Conservation (phyloP, 1,140 invertebrate genomes). For the Pseudoatta argentina region DNA sequence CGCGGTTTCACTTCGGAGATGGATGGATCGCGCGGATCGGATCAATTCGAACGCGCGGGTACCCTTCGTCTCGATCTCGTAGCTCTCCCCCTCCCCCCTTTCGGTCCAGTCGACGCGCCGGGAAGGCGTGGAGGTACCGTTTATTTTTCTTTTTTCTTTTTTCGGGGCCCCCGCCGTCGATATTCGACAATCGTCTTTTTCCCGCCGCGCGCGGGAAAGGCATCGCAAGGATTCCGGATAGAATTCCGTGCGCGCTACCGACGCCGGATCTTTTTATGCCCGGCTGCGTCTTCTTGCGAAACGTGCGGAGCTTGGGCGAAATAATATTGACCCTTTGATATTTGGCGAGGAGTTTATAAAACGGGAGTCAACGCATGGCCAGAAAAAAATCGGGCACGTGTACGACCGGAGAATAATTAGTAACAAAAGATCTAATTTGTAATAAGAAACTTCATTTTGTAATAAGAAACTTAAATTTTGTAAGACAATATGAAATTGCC, state of each 20-base stretch:
- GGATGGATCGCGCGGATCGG: conserved; percentile 62
- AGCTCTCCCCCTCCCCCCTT: background rate
- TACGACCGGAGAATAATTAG: background rate
- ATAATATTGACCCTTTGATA: conserved; percentile 41
- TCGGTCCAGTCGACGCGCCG: conserved; percentile 9
- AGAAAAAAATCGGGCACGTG: background rate
- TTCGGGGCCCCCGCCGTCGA: conserved; percentile 13
- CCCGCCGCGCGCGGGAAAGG: conserved; percentile 30
- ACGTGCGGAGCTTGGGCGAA: background rate
- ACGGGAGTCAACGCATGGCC: background rate
- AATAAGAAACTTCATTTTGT: background rate
- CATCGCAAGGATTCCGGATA: conserved; percentile 63
- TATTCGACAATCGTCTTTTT: conserved; percentile 54
- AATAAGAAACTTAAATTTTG: background rate
- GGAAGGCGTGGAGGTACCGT: conserved; percentile 27
- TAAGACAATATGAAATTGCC: background rate
- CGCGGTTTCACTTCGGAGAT: conserved; percentile 20
- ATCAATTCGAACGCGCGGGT: conserved; percentile 53
- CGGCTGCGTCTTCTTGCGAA: background rate
- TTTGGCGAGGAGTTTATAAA: conserved; percentile 16
- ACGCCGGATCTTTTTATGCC: background rate
- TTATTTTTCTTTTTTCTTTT: conserved; percentile 50
- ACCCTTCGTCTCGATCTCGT: conserved; percentile 39
- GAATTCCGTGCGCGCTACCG: conserved; percentile 49
- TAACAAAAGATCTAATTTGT: background rate